Evolutionary conservation across 2,888 invertebrate genomes (phyloP).

Genomic region (Antheraea assamensis): DNA sequence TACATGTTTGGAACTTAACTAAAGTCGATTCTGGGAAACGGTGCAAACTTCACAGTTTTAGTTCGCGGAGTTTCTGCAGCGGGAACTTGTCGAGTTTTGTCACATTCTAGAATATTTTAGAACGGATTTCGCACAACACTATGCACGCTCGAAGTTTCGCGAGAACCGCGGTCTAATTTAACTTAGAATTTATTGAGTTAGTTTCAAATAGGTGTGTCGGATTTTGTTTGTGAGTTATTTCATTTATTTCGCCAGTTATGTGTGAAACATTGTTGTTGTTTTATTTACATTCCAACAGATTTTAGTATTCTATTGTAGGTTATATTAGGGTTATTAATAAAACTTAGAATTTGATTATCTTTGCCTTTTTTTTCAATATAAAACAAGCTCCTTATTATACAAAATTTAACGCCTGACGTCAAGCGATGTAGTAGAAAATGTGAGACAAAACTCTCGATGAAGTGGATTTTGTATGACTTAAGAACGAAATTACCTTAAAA

Average conservation of each 20-base stretch:
- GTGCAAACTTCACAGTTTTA: constrained; percentile 20
- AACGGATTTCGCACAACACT: constrained; percentile 6
- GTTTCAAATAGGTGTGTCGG: constrained; percentile 6
- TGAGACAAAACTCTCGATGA: too few relatives aligned
- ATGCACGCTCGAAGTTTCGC: background rate
- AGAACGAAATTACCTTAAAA: too few relatives aligned
- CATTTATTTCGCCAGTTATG: background rate
- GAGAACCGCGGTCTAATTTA: constrained; percentile 11
- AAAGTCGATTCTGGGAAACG: constrained; percentile 11
- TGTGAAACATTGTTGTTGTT: background rate
- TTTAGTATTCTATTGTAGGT: background rate
- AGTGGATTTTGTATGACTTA: too few relatives aligned
- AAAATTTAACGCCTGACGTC: too few relatives aligned
- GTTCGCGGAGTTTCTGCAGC: background rate
- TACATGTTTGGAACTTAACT: constrained; percentile 11
- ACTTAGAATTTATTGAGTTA: constrained; percentile 11
- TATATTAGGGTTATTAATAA: background rate
- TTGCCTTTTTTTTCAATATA: too few relatives aligned
- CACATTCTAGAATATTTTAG: constrained; percentile 21
- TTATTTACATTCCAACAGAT: background rate
- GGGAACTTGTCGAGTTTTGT: constrained; percentile 21
- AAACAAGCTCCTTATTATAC: too few relatives aligned
- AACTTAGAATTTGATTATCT: too few relatives aligned
- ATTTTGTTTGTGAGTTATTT: constrained; percentile 1
- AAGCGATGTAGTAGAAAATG: too few relatives aligned